Conservation (phyloP, 2,888 invertebrate genomes). For the Acronicta aceris region DNA sequence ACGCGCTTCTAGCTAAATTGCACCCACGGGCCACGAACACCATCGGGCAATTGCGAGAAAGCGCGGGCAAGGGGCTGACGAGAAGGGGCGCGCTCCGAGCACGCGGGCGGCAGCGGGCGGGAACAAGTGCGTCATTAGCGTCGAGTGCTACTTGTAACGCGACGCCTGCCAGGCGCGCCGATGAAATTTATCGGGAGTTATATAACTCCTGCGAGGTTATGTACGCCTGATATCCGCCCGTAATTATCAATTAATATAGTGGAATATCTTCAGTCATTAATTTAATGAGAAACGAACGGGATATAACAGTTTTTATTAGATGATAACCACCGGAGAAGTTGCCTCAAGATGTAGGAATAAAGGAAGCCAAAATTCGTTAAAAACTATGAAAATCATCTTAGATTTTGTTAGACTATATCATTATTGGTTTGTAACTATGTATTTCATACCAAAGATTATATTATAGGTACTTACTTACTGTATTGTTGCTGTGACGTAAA, state of each 20-base stretch:
- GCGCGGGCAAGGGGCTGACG: constrained; percentile 51
- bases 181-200: constrained; percentile 59
- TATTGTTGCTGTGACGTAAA: no score
- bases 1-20: constrained; percentile 49
- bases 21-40: constrained; percentile 38
- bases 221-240: constrained; percentile 41
- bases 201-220: constrained; percentile 48
- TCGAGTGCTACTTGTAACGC: constrained; percentile 65
- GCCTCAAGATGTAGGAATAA: neutral
- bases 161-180: constrained; percentile 61
- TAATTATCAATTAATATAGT: constrained; percentile 53
- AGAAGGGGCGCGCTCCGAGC: constrained; percentile 53
- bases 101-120: constrained; percentile 55
- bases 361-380: no score
- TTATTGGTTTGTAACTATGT: no score
- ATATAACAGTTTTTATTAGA: neutral
- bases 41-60: constrained; percentile 53
- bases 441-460: no score
- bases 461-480: no score
- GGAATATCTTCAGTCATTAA: constrained; percentile 40
- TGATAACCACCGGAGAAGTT: neutral
- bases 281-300: constrained; percentile 32
- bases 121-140: constrained; percentile 72
- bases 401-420: no score
- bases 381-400: no score